These are phyloP conservation scores for Cryptocephalus moraei DNA, from an alignment of 2,888 invertebrate genomes.

Conservation along the genomic window DNA sequence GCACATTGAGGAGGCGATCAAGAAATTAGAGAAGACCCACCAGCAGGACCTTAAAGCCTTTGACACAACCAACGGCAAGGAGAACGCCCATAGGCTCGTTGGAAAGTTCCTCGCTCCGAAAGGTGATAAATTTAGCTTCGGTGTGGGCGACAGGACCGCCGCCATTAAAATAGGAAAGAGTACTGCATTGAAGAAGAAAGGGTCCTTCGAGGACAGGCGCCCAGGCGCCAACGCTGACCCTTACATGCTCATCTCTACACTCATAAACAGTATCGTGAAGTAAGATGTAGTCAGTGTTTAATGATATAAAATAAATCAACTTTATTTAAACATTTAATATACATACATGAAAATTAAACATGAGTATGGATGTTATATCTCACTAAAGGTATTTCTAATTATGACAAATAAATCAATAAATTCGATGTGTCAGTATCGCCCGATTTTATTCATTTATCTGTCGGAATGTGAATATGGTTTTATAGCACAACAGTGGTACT, in stretches of 20 bases:
- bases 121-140: constrained; percentile 81
- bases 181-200: constrained; percentile 80
- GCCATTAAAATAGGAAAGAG: constrained; percentile 86
- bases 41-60: constrained; percentile 39
- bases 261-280: constrained; percentile 50
- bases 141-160: constrained; percentile 84
- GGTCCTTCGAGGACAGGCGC: constrained; percentile 87
- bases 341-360: no score
- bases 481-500: no score
- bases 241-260: constrained; percentile 68
- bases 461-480: no score
- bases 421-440: no score
- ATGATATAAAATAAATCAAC: no score
- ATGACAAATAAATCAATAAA: no score
- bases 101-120: constrained; percentile 91
- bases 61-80: constrained; percentile 86
- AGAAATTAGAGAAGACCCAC: constrained; percentile 83
- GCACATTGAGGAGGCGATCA: constrained; percentile 81
- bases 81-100: constrained; percentile 88
- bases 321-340: no score
- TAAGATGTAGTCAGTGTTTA: not conserved
- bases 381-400: no score
- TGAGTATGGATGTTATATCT: no score
- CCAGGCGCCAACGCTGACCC: constrained; percentile 89
- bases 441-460: no score